Conservation (phyloP, 2,113 vertebrate species). For the Etheostoma cragini region DNA sequence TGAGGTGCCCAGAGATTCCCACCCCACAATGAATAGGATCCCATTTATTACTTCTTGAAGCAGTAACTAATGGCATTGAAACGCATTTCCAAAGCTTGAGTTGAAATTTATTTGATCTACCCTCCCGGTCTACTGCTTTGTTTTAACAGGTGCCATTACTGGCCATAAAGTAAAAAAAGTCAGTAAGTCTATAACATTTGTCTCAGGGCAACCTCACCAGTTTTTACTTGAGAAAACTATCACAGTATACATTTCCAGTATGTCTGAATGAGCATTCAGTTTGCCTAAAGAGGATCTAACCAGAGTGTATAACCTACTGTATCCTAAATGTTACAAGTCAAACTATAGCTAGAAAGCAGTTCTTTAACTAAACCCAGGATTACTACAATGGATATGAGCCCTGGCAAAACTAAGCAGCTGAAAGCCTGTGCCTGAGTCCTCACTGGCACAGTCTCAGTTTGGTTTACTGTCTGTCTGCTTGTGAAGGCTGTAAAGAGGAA, state of each 20-base stretch:
- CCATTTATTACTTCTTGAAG: slow-evolving; percentile 51
- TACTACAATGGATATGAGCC: slow-evolving; percentile 33
- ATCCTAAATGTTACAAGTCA: slow-evolving; percentile 40
- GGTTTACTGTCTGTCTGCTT: slow-evolving; percentile 60
- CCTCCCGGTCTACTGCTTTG: slow-evolving; percentile 41
- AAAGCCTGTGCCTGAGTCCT: slow-evolving; percentile 23
- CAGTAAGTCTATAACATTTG: slow-evolving; percentile 53
- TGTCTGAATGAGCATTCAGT: slow-evolving; percentile 43
- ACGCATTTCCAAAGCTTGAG: slow-evolving; percentile 69
- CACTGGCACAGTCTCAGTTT: slow-evolving; percentile 46
- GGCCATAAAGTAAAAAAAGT: slow-evolving; percentile 64
- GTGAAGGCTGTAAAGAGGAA: slow-evolving; percentile 58
- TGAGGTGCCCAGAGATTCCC: no score
- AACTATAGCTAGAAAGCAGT: slow-evolving; percentile 55
- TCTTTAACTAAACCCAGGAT: slow-evolving; percentile 31
- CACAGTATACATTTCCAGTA: slow-evolving; percentile 60
- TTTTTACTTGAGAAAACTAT: slow-evolving; percentile 55
- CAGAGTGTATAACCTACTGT: slow-evolving; percentile 43
- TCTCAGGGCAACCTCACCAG: slow-evolving; percentile 34
- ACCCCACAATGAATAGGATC: slow-evolving; percentile 42
- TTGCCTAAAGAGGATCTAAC: slow-evolving; percentile 41
- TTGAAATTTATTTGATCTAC: slow-evolving; percentile 52
- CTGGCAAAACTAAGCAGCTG: slow-evolving; percentile 34
- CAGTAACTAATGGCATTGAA: slow-evolving; percentile 47
- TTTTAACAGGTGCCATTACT: slow-evolving; percentile 68